Conservation (phyloP, 2,797 vertebrate species). For the Ctenochaetus hawaiiensis region DNA sequence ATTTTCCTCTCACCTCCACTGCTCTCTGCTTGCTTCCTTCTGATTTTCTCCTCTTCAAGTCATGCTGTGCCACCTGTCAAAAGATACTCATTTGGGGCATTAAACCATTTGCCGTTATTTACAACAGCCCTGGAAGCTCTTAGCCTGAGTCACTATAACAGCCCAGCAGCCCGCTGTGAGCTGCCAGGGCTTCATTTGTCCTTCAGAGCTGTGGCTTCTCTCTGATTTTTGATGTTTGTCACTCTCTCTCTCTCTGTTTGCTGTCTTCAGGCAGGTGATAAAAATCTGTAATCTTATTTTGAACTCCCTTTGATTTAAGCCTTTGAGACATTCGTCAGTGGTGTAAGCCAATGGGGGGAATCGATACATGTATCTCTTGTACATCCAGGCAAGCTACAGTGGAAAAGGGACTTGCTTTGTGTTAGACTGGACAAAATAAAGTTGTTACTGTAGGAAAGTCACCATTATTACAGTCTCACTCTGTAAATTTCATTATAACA, state of each 20-base stretch:
- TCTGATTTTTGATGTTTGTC: conserved; percentile 61
- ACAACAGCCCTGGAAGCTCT: conserved; percentile 64
- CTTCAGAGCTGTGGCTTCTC: conserved; percentile 58
- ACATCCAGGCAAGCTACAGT: conserved; percentile 71
- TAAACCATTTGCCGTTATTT: conserved; percentile 83
- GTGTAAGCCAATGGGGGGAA: conserved; percentile 75
- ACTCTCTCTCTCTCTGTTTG: conserved; percentile 33
- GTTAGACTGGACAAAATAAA: conserved; percentile 47
- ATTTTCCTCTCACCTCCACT: conserved; percentile 41
- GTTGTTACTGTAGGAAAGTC: conserved; percentile 29
- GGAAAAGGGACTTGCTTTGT: conserved; percentile 58
- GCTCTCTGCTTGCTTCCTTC: conserved; percentile 44
- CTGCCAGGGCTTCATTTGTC: conserved; percentile 62
- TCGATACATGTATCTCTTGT: conserved; percentile 81
- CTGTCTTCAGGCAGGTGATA: conserved; percentile 81
- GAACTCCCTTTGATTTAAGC: conserved; percentile 85
- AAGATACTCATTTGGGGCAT: conserved; percentile 77
- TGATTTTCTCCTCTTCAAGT: conserved; percentile 51
- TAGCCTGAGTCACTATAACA: conserved; percentile 53
- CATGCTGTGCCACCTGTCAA: conserved; percentile 70
- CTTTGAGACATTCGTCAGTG: conserved; percentile 85
- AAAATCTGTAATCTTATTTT: conserved; percentile 86
- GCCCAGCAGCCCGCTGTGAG: conserved; percentile 54
- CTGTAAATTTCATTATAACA: background rate
- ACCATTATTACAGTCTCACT: conserved; percentile 25